A percentile compares a stretch with the other conserved stretches of the same genome.
These are phyloP conservation scores for Rhea americana DNA, from an alignment of 2,113 vertebrate species.

Conservation along the genomic window DNA sequence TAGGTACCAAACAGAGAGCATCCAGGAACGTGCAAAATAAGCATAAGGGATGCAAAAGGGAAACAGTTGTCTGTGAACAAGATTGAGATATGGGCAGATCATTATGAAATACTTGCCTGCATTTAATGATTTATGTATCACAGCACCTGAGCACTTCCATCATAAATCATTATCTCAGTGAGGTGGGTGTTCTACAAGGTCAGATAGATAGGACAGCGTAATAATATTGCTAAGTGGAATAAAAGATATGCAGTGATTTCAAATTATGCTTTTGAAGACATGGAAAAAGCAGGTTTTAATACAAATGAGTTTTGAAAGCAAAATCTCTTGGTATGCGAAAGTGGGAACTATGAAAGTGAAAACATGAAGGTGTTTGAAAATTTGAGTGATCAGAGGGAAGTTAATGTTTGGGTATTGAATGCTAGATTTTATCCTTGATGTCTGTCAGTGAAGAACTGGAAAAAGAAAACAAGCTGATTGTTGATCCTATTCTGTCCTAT, in stretches of 20 bases:
- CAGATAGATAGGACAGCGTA: neutral
- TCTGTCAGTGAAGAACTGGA: neutral
- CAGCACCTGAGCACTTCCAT: accelerated
- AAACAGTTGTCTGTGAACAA: neutral
- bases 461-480: neutral
- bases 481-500: neutral
- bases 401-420: neutral
- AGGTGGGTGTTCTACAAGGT: neutral
- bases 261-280: neutral
- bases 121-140: neutral
- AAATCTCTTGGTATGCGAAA: neutral
- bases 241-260: neutral
- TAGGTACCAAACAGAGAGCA: neutral
- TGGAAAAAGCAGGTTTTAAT: neutral
- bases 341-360: neutral
- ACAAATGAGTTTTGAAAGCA: neutral
- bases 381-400: neutral
- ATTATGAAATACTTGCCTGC: neutral
- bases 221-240: neutral
- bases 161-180: neutral
- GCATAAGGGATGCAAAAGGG: neutral
- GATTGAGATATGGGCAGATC: neutral
- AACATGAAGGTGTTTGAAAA: neutral
- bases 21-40: neutral
- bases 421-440: neutral